A percentile compares a stretch with the other conserved stretches of the same genome.
phyloP scores from a whole-genome alignment of 2,113 vertebrate species.

The Gasterosteus aculeatus region DNA sequence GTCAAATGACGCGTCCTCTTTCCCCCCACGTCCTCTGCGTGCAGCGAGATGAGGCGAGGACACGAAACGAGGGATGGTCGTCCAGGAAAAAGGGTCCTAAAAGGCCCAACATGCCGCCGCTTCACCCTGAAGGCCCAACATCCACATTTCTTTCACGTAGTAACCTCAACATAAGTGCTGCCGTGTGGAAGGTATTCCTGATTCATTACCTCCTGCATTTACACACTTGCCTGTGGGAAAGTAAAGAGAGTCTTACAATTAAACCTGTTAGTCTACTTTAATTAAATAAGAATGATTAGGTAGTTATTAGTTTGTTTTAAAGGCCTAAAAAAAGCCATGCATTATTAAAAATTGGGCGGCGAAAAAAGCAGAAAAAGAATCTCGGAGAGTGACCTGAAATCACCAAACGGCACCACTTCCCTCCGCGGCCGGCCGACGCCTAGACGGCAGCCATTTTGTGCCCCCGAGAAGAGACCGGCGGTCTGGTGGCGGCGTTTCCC shows the following conservation, averaged over 20 bases:
- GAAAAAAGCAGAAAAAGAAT: not conserved
- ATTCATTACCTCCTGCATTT: not conserved
- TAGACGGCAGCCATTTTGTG: slow-evolving; percentile 70
- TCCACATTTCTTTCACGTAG: not conserved
- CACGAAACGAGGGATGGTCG: too few relatives aligned
- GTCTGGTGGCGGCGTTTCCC: too few relatives aligned
- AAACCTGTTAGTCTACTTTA: not conserved
- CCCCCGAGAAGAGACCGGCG: slow-evolving; percentile 64
- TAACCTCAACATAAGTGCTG: not conserved
- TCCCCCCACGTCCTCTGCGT: too few relatives aligned
- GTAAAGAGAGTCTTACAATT: not conserved
- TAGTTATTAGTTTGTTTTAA: not conserved
- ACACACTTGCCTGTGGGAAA: not conserved
- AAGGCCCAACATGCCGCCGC: not conserved
- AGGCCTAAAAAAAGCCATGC: not conserved
- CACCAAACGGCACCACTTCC: slow-evolving; percentile 51
- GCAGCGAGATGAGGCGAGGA: too few relatives aligned
- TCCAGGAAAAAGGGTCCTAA: too few relatives aligned
- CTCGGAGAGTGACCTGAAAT: not conserved
- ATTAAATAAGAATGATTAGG: not conserved
- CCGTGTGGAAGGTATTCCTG: not conserved
- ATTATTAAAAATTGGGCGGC: not conserved
- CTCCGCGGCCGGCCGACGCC: not conserved
- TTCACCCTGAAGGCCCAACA: not conserved
- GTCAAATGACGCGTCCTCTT: too few relatives aligned